These are phyloP conservation scores for Cherax destructor DNA, from an alignment of 1,140 invertebrate genomes.

Conservation along the genomic window DNA sequence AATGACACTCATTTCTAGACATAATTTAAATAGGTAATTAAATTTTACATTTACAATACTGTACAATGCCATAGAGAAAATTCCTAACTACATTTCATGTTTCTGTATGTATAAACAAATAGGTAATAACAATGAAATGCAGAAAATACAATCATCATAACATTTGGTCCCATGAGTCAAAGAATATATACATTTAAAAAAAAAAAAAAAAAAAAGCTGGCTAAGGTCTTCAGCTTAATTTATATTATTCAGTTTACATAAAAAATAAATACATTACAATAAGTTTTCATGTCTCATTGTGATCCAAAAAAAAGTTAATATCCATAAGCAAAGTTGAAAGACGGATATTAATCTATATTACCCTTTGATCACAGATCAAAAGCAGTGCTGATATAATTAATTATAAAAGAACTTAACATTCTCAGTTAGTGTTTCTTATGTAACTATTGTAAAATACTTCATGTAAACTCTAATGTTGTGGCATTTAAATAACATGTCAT, in stretches of 20 bases:
- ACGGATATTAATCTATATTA: not conserved
- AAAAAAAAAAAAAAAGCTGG: not conserved
- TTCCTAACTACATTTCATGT: not conserved
- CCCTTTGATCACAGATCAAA: not conserved
- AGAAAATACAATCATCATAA: slow-evolving; percentile 2
- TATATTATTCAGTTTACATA: not conserved
- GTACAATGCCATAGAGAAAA: not conserved
- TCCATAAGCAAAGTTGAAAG: not conserved
- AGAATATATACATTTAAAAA: not conserved
- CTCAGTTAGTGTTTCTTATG: not conserved
- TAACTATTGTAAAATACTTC: not conserved
- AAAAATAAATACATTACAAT: not conserved
- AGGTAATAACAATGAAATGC: not conserved
- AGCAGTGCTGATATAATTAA: not conserved
- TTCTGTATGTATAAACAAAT: not conserved
- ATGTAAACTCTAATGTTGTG: not conserved
- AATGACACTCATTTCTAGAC: not conserved
- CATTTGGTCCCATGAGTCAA: slow-evolving; percentile 2
- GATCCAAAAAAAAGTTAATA: not conserved
- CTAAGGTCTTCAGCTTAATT: not conserved
- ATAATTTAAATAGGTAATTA: not conserved
- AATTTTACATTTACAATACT: slow-evolving; percentile 10
- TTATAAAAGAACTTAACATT: not conserved
- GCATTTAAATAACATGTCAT: not conserved
- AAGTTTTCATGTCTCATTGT: not conserved